Percentiles rank a stretch among this genome's conserved stretches.
Evolutionary conservation across 2,113 vertebrate species (phyloP).

Genomic region (Mus spicilegus): DNA sequence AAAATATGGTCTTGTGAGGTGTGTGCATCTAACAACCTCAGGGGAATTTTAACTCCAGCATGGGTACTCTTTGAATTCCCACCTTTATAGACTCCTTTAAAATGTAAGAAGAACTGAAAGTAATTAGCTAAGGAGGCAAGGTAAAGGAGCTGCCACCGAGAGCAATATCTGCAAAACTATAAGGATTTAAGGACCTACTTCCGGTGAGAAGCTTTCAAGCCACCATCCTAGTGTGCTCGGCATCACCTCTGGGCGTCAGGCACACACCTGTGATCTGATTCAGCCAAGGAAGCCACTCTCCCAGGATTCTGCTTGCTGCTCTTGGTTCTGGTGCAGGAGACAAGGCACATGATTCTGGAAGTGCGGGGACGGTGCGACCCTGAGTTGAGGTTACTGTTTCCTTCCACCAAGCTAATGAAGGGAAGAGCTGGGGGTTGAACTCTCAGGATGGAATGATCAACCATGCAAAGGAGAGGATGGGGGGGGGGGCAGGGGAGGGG

Average conservation of each 20-base stretch:
- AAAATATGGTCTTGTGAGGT: conserved; percentile 61
- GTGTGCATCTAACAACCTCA: conserved; percentile 16
- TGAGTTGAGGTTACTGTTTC: conserved; percentile 72
- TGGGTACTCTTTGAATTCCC: conserved; percentile 72
- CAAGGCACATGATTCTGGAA: conserved; percentile 69
- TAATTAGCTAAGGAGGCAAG: conserved; percentile 82
- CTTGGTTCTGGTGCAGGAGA: conserved; percentile 79
- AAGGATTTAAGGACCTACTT: conserved; percentile 84
- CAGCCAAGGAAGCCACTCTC: conserved; percentile 82
- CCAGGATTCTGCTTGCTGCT: conserved; percentile 77
- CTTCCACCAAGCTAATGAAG: conserved; percentile 76
- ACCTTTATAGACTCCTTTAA: conserved; percentile 84
- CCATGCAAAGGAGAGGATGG: conserved; percentile 39
- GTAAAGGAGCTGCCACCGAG: conserved; percentile 86
- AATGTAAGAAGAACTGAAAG: conserved; percentile 84
- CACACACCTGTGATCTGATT: conserved; percentile 88
- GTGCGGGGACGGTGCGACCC: conserved; percentile 74
- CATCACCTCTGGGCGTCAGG: conserved; percentile 84
- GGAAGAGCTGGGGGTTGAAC: conserved; percentile 70
- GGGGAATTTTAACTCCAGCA: conserved; percentile 72
- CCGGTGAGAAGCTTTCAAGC: conserved; percentile 81
- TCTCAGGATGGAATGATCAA: conserved; percentile 45
- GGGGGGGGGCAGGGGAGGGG: conserved; percentile 40
- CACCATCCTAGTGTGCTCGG: conserved; percentile 84
- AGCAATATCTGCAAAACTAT: conserved; percentile 84